Evolutionary conservation across 2,113 vertebrate species (phyloP).

Genomic region (Speoplatyrhinus poulsoni): DNA sequence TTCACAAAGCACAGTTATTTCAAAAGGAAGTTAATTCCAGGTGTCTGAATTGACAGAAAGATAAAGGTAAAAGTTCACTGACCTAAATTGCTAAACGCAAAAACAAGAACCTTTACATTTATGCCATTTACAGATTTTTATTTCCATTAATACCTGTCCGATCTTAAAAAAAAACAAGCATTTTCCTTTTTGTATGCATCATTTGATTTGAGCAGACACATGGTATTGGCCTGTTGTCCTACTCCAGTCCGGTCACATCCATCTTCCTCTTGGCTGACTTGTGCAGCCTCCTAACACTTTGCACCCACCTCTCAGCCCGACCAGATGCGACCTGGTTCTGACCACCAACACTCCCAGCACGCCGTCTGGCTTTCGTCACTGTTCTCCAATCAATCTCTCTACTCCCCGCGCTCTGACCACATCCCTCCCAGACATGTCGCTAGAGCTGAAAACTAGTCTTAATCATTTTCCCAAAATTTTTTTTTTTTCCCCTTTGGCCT

Average conservation of each 20-base stretch:
- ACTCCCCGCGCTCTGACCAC: background rate
- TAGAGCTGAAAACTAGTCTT: background rate
- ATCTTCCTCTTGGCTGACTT: conserved; percentile 6
- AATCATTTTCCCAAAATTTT: too few species aligned
- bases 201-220: background rate
- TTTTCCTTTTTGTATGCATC: too few species aligned
- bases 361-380: conserved; percentile 4
- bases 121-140: too few species aligned
- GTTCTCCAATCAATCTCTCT: too few species aligned
- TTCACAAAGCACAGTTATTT: background rate
- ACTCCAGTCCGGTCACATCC: background rate
- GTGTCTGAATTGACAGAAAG: too few species aligned
- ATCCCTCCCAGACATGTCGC: background rate
- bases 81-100: too few species aligned
- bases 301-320: background rate
- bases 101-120: too few species aligned
- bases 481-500: too few species aligned
- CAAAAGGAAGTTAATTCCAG: background rate
- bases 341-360: background rate
- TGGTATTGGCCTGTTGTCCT: background rate
- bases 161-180: too few species aligned
- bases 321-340: background rate
- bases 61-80: too few species aligned
- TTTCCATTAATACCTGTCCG: too few species aligned
- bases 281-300: background rate